phyloP scores from a whole-genome alignment of 2,113 vertebrate genomes.

The Podarcis cretensis region DNA sequence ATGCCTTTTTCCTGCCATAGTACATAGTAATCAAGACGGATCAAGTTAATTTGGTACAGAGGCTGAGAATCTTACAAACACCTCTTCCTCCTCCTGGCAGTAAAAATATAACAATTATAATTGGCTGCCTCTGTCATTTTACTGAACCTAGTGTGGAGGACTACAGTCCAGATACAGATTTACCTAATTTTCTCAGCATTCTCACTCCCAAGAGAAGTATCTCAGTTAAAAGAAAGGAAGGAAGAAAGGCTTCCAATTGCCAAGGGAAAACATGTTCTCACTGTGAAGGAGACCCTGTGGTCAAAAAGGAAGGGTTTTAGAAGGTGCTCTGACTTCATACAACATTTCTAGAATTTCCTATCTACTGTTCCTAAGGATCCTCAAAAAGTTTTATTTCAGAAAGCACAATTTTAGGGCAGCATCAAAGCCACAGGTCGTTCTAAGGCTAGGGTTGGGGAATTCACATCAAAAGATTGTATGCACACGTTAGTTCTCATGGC shows the following conservation, averaged over 20 bases:
- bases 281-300: slow-evolving; percentile 16
- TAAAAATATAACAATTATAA: not conserved
- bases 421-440: slow-evolving; percentile 81
- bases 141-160: not conserved
- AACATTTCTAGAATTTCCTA: slow-evolving; percentile 69
- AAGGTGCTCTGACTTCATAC: slow-evolving; percentile 57
- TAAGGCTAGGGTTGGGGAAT: slow-evolving; percentile 75
- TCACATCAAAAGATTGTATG: slow-evolving; percentile 76
- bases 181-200: not conserved
- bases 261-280: slow-evolving; percentile 64
- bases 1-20: not conserved
- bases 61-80: not conserved
- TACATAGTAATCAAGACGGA: not conserved
- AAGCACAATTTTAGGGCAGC: slow-evolving; percentile 80
- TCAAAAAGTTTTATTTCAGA: slow-evolving; percentile 77
- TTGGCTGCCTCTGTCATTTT: not conserved
- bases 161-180: not conserved
- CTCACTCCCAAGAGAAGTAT: not conserved
- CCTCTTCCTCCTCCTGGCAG: not conserved
- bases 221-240: slow-evolving; percentile 31
- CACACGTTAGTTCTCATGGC: slow-evolving; percentile 74
- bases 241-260: slow-evolving; percentile 23
- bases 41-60: not conserved
- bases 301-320: slow-evolving; percentile 73
- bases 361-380: slow-evolving; percentile 64